Base-by-base conservation (phyloP, 23 tunicate species). In the Aplidium turbinatum region DNA sequence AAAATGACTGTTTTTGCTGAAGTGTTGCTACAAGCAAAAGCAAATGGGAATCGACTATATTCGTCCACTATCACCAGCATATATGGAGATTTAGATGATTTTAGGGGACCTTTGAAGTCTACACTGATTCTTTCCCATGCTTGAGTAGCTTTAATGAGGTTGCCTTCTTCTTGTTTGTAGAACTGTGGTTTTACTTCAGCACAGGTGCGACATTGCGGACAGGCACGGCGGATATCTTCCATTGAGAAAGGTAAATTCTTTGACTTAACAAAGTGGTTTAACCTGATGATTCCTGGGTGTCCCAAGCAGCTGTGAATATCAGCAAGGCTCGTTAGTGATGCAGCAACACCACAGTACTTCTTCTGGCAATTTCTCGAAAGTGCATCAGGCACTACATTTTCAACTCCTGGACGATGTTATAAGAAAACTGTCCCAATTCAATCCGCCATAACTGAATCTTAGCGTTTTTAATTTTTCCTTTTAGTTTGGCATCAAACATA, bases 371-470 rank as follows among this genome's bases (percentile, higher is more conserved):
- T 35, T 4, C 50, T 5, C n/a, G 50, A 35, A 35, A 28, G 4
- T 2, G 32, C 5, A n/a, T n/a, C n/a, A n/a, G n/a, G n/a, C n/a
- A n/a, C n/a, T n/a, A n/a, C n/a, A n/a, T n/a, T n/a, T n/a, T 76
- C 35, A 38, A 11, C 29, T 42, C 57, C 82, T 2, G 72, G 82
- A 23, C 72, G 35, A 67, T 51, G 31, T 50, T 32, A 26, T 68
- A 78, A n/a, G 13, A 5, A 51, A 78, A 77, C 28, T 32, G 3
- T 4, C 56, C 69, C 33, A 50, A 28, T 46, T 77, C 82, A 24
- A 26, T 3, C 6, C 82, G 58, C 82, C 82, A 77, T 2, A 25
- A 58, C 58, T 24, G 20, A 23, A 63, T 65, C 65, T 77, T 77
- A 5, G 40, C 35, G 60, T 77, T 64, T 47, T 77, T 77, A 22